Base-by-base conservation (phyloP, 2,113 vertebrate species). In the Trachemys scripta region DNA sequence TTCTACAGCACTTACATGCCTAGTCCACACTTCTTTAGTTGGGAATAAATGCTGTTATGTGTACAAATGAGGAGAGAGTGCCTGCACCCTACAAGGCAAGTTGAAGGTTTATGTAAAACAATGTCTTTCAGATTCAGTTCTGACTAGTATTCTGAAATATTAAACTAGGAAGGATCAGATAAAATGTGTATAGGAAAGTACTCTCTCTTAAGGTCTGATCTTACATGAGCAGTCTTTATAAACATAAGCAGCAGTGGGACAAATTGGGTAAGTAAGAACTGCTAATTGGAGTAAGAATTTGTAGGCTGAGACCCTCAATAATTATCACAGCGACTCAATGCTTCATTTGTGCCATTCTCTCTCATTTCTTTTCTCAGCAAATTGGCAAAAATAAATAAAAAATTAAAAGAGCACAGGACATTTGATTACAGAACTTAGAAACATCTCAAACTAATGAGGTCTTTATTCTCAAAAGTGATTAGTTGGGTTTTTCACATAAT, bases 361-460 rank as follows among this genome's bases (percentile, higher is more conserved):
- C 35, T 85, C 29, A 50, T 35, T 76, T 42, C 8, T n/a, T n/a
- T 47, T 25, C 50, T 86, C 24, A 76, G 24, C 8, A 75, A 76
- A 53, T 86, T 86, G 65, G n/a, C n/a, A 86, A 27, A 85, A 85
- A 65, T 45, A 69, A 85, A 85, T 62, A 49, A 35, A 49, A 76
- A 54, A 49, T 72, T 8, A 31, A 92, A 85, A 54, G 29, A 81
- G 14, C 72, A 12, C 51, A 29, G 19, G 38, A 25, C 42, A 25
- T 45, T 76, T 76, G 14, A 20, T 20, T 45, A 94, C 85, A 59
- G 9, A 82, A 69, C 47, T 57, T 45, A 10, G 56, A 47, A 76
- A 76, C 42, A 45, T 47, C 56, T 45, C 11, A 45, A 53, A 54
- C 11, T 89, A 38, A 85, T 92, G 76, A 62, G 42, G 69, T 29